A percentile compares a stretch with the other conserved stretches of the same genome.
Conservation (phyloP, 2,888 invertebrate species). For the Dynastes maya region DNA sequence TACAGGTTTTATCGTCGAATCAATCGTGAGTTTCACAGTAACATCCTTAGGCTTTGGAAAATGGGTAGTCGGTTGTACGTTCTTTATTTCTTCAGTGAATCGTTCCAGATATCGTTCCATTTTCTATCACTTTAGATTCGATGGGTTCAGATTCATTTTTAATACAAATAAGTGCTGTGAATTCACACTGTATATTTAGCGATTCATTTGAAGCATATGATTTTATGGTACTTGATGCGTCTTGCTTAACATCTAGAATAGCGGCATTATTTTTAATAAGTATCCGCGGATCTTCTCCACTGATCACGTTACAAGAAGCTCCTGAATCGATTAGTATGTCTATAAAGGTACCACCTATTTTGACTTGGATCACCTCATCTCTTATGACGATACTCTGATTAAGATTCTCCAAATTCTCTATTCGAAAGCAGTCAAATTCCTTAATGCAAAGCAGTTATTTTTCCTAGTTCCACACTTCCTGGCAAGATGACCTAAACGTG, state of each 20-base stretch:
- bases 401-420: neutral
- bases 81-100: no score
- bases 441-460: neutral
- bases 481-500: conserved; percentile 53
- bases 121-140: conserved; percentile 3
- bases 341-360: conserved; percentile 21
- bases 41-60: no score
- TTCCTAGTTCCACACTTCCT: conserved; percentile 48
- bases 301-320: conserved; percentile 21
- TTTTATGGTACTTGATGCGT: conserved; percentile 11
- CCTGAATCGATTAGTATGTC: conserved; percentile 37
- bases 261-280: conserved; percentile 20
- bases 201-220: conserved; percentile 22
- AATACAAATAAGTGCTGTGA: conserved; percentile 10
- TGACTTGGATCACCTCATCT: neutral
- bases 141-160: conserved; percentile 7
- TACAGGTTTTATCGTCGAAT: no score
- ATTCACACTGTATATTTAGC: conserved; percentile 19
- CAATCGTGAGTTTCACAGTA: no score
- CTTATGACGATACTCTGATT: neutral
- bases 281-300: conserved; percentile 9
- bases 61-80: no score
- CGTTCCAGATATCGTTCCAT: conserved; percentile 18
- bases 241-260: neutral
- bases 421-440: conserved; percentile 20